A percentile compares a stretch with the other conserved stretches of the same genome.
Conservation (phyloP, 2,888 invertebrate species). For the Drosophila monieri region DNA sequence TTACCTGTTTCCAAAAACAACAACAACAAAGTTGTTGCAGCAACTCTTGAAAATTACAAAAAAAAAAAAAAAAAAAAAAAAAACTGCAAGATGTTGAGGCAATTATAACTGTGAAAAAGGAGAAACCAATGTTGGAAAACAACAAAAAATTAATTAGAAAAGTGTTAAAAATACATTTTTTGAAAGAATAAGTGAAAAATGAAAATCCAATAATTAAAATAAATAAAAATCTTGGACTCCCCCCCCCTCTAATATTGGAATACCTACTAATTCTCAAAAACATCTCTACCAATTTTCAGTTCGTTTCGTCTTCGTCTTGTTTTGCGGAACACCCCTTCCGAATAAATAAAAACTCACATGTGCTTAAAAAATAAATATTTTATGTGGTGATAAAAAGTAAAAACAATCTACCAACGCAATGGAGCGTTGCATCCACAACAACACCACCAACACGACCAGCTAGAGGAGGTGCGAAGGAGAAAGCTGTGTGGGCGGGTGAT, state of each 20-base stretch:
- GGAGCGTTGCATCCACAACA: slow-evolving; percentile 46
- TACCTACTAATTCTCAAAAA: neutral
- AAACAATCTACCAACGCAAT: slow-evolving; percentile 39
- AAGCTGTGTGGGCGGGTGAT: neutral
- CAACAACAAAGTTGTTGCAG: slow-evolving; percentile 50
- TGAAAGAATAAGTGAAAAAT: neutral
- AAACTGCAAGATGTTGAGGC: slow-evolving; percentile 60
- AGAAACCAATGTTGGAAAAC: slow-evolving; percentile 13
- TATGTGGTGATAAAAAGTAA: slow-evolving; percentile 34
- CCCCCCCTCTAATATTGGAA: neutral
- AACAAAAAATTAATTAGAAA: neutral
- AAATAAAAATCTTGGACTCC: neutral
- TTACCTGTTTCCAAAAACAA: slow-evolving; percentile 52
- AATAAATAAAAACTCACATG: slow-evolving; percentile 6
- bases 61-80: slow-evolving; percentile 22
- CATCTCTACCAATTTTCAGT: slow-evolving; percentile 23
- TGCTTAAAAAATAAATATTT: slow-evolving; percentile 13
- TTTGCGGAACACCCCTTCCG: slow-evolving; percentile 7
- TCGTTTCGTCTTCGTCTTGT: slow-evolving; percentile 26
- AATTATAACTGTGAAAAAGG: slow-evolving; percentile 74
- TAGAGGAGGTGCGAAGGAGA: slow-evolving; percentile 8
- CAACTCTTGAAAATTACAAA: slow-evolving; percentile 24
- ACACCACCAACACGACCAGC: slow-evolving; percentile 19
- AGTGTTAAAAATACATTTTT: neutral
- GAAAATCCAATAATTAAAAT: neutral